Percentiles rank a stretch among this genome's conserved stretches.
Conservation (phyloP, 2,888 invertebrate genomes). For the Syritta pipiens region DNA sequence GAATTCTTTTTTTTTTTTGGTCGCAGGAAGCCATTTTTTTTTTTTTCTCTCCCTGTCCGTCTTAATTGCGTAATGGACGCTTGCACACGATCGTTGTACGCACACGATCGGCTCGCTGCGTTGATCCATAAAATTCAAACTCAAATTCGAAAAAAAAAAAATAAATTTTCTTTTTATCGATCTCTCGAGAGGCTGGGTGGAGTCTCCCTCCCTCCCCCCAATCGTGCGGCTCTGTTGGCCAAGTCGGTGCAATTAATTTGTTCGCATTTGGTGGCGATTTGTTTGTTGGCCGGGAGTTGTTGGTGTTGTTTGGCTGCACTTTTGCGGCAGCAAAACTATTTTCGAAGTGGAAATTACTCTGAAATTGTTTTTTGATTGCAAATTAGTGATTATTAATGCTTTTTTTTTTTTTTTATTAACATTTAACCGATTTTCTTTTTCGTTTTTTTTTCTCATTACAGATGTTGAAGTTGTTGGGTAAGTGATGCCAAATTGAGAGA, state of each 20-base stretch:
- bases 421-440: conserved; percentile 4
- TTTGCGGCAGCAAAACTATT: conserved; percentile 46
- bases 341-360: conserved; percentile 60
- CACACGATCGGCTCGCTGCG: no score
- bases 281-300: conserved; percentile 46
- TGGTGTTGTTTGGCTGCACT: conserved; percentile 44
- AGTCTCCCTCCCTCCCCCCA: conserved; percentile 36
- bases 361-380: conserved; percentile 68
- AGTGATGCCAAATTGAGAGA: conserved; percentile 28
- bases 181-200: conserved; percentile 36
- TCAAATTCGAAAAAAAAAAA: no score
- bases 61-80: no score
- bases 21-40: no score
- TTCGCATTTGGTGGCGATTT: conserved; percentile 63
- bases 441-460: conserved; percentile 36
- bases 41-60: no score
- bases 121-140: no score
- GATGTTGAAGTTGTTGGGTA: conserved; percentile 51
- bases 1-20: no score
- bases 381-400: conserved; percentile 65
- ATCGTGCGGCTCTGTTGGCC: no score
- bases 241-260: conserved; percentile 67
- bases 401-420: conserved; percentile 32
- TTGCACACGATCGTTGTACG: no score
- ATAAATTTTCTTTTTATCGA: conserved; percentile 22